Conservation (phyloP, 2,113 vertebrate species). For the Oryctolagus cuniculus region mOryCun1.1 NC_091433.1:53261001-53261500, state of each 20-base stretch:
- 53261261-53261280: neutral
- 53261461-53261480: neutral
- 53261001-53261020: neutral
- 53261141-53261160: neutral
- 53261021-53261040: neutral
- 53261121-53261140: neutral
- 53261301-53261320: constrained; percentile 1
- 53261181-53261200: neutral
- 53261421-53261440: neutral
- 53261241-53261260: neutral
- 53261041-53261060: neutral
- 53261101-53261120: neutral
- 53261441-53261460: neutral
- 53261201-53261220: neutral
- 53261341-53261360: neutral
- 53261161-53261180: constrained; percentile 16
- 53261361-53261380: neutral
- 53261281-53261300: neutral
- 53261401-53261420: neutral
- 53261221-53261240: neutral
- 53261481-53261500: neutral
- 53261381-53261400: neutral
- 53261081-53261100: neutral
- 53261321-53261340: neutral
- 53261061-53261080: neutral